A percentile compares a stretch with the other conserved stretches of the same genome.
Evolutionary conservation across 2,113 vertebrate species (phyloP).

Genomic region (Cryptotis parvus): DNA sequence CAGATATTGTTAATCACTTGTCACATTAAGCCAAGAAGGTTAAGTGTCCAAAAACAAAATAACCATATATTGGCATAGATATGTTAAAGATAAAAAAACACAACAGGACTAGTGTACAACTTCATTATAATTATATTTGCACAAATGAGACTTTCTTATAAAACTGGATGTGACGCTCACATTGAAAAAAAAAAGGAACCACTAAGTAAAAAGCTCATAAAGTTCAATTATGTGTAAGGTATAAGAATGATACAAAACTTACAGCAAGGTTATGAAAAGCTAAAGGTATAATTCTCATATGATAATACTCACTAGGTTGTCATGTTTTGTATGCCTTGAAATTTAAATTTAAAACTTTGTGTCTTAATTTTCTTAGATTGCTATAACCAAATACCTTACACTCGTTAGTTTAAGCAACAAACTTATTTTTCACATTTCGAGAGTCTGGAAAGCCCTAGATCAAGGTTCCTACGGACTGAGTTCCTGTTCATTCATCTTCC

Average conservation of each 20-base stretch:
- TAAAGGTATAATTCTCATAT: not conserved
- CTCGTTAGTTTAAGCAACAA: not conserved
- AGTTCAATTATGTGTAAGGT: not conserved
- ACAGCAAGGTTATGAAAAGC: not conserved
- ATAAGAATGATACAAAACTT: not conserved
- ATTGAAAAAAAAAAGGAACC: not conserved
- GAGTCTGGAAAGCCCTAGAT: not conserved
- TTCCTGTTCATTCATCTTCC: not conserved
- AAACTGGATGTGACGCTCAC: constrained; percentile 13
- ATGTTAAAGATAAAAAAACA: not conserved
- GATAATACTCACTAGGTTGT: not conserved
- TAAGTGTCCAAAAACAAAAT: not conserved
- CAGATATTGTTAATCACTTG: not conserved
- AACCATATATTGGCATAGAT: not conserved
- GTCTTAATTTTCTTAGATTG: not conserved
- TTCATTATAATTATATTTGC: constrained; percentile 54
- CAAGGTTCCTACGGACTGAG: not conserved
- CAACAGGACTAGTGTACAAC: not conserved
- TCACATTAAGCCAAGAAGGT: not conserved
- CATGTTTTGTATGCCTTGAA: not conserved
- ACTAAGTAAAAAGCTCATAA: not conserved
- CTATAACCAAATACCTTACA: not conserved
- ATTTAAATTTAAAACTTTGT: not conserved
- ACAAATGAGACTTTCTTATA: constrained; percentile 26
- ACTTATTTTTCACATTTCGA: not conserved